Base-by-base conservation (phyloP, 1,140 invertebrate species). In the Microplitis demolitor region DNA sequence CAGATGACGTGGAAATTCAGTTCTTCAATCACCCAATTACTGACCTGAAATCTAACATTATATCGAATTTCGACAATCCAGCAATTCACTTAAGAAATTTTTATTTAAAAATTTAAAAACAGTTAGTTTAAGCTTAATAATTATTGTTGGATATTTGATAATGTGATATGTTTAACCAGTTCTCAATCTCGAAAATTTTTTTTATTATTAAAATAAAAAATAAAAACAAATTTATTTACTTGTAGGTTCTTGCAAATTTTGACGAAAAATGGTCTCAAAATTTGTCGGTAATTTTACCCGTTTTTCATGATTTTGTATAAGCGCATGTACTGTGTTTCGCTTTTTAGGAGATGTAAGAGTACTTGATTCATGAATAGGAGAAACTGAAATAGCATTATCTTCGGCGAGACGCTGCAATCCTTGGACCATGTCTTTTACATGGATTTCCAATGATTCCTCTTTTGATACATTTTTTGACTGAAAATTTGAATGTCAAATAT, bases 381-480 rank as follows among this genome's bases (percentile, higher is more conserved):
- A 60, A 31, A 78, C 67, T n/a, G 76, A 66, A 5, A 82, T 79
- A 9, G 72, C 53, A 5, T 83, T 78, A 0, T 84, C 79, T 11
- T 86, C 82, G 31, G 87, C 84, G 31, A 86, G 84, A 11, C 82
- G 83, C 77, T 93, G 91, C 16, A 93, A 76, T 14, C 88, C 87
- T 62, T 90, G 84, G 0, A 88, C 91, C 53, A 93, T 91, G 69
- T 91, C 88, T 5, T 91, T 84, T 0, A 89, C 89, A 72, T 91
- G 87, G 34, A 88, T 88, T 50, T 89, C 87, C 4, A 91, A 85
- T 68, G 87, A 84, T 51, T 88, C 89, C 68, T 89, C 84, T 60
- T 88, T 83, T 0, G 86, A 86, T 53, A 89, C 80, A 72, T 90
- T 87, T 6, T 87, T 85, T 4, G 79, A 74, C 82, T 88, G 68